These are phyloP conservation scores for Malachius bipustulatus DNA, from an alignment of 2,888 invertebrate genomes.

Conservation along the genomic window DNA sequence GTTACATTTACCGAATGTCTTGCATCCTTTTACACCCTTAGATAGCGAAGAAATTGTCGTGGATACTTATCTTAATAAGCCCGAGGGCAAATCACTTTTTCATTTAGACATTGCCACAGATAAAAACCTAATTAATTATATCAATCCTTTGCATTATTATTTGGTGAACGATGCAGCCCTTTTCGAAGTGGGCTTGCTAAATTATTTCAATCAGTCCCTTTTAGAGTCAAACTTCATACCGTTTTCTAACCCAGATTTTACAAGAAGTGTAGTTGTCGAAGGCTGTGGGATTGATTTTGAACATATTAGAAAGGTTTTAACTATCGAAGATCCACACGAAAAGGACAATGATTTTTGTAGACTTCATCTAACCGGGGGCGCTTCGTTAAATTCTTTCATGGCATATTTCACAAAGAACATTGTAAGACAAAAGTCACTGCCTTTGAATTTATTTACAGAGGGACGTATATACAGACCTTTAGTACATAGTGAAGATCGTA, in stretches of 20 bases:
- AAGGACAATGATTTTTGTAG: conserved; percentile 44
- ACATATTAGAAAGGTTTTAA: conserved; percentile 49
- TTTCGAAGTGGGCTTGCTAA: conserved; percentile 53
- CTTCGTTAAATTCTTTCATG: conserved; percentile 59
- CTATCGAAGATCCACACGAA: conserved; percentile 46
- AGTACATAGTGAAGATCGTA: conserved; percentile 28
- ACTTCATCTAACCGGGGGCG: conserved; percentile 64
- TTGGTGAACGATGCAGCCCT: conserved; percentile 55
- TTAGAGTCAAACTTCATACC: conserved; percentile 45
- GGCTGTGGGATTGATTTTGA: conserved; percentile 53
- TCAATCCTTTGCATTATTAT: conserved; percentile 48
- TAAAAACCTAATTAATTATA: conserved; percentile 45
- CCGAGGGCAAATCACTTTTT: conserved; percentile 31
- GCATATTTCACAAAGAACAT: conserved; percentile 59
- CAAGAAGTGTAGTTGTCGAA: conserved; percentile 61
- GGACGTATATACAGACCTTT: conserved; percentile 57
- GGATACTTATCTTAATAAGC: no score
- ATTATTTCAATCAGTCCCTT: conserved; percentile 40
- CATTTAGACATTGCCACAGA: conserved; percentile 46
- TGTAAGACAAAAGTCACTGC: conserved; percentile 48
- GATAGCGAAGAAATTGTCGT: no score
- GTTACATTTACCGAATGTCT: background rate
- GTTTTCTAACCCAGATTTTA: conserved; percentile 68
- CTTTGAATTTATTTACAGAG: conserved; percentile 54
- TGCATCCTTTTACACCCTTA: no score